A percentile compares a stretch with the other conserved stretches of the same genome.
Evolutionary conservation across 1,140 invertebrate genomes (phyloP).

Genomic region (Ylistrum balloti): DNA sequence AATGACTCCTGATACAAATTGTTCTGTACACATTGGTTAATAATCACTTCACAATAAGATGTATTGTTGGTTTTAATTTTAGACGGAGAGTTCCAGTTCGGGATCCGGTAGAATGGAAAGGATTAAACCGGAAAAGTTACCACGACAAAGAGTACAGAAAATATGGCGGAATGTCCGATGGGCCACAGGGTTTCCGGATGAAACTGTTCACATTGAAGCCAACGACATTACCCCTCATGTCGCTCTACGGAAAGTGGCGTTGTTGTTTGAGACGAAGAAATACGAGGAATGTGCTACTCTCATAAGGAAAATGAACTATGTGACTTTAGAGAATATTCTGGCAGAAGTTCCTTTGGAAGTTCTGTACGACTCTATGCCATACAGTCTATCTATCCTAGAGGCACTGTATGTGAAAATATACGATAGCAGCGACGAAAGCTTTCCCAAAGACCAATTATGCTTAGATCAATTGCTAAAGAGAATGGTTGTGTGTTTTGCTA

Average conservation of each 20-base stretch:
- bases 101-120: constrained; percentile 68
- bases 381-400: constrained; percentile 92
- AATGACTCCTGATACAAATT: neutral
- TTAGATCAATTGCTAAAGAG: constrained; percentile 91
- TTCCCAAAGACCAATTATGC: constrained; percentile 84
- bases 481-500: constrained; percentile 90
- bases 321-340: constrained; percentile 88
- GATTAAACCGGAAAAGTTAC: constrained; percentile 66
- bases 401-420: constrained; percentile 90
- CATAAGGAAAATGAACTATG: constrained; percentile 88
- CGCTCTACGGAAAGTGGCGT: constrained; percentile 70
- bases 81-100: constrained; percentile 63
- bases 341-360: constrained; percentile 92
- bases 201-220: constrained; percentile 70
- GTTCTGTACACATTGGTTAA: too few species aligned
- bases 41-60: neutral
- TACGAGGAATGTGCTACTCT: constrained; percentile 85
- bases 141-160: constrained; percentile 70
- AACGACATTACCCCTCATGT: constrained; percentile 73
- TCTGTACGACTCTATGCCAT: constrained; percentile 92
- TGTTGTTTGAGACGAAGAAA: constrained; percentile 74
- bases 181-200: constrained; percentile 74
- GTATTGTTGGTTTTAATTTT: constrained; percentile 29
- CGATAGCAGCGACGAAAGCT: constrained; percentile 80
- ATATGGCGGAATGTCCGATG: constrained; percentile 74